Evolutionary conservation across 2,113 vertebrate genomes (phyloP), one percentile per base, ranked within the genome.

Genomic region (Meleagris gallopavo): DNA sequence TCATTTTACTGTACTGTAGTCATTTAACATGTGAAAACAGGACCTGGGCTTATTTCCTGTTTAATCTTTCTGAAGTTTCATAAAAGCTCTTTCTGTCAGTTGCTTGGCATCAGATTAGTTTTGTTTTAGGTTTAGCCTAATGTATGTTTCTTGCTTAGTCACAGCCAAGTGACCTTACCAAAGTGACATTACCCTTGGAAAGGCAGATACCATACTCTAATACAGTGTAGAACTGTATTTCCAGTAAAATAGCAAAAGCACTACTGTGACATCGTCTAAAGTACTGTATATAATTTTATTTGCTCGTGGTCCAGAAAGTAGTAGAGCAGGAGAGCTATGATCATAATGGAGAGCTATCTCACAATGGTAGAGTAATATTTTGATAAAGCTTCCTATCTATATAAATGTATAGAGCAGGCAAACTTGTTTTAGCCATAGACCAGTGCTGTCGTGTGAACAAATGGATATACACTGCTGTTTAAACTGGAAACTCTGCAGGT

Each of bases 111-210:
- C 4, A 10, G 61, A 29, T 64, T 40, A 20, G 17, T 40, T 40
- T 40, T 22, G 7, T 30, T 50, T 80, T 76, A 43, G 60, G 45
- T 82, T 76, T 80, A 46, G 83, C 14, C n/a, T n/a, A n/a, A 27
- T 83, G 32, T 27, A 55, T 8, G 7, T 81, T 88, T 88, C 55
- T 81, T 67, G 50, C n/a, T 90, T 90, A 60, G 41, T 93, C 86
- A 90, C 6, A 55, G 34, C 32, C 46, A 58, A 74, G 70, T 88
- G 34, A 27, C 5, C 34, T 83, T 88, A 66, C 17, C 45, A 41
- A 5, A 36, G 11, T 32, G 45, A 73, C 70, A 8, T 45, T 65
- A 9, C 25, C 34, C 14, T 82, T 69, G 43, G 34, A 79, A 87
- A 65, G 92, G 17, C 34, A 88, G 36, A 38, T 73, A 6, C 22